These are phyloP conservation scores for Clinocottus analis DNA, from an alignment of 2,113 vertebrate species.

Conservation along the genomic window DNA sequence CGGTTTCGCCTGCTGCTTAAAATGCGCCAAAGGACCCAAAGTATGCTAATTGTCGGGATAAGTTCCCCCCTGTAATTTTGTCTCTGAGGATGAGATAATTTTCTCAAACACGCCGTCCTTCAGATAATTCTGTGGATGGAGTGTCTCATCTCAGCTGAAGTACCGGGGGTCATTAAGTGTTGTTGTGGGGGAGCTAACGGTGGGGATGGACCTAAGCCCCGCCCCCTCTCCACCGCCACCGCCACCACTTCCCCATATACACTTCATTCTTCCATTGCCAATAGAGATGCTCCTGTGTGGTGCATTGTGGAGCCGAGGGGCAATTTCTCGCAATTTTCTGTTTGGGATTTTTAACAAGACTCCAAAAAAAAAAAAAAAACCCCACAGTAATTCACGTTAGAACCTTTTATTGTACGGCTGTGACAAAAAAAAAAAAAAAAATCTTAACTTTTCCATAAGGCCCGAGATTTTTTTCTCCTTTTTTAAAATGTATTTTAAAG, in stretches of 20 bases:
- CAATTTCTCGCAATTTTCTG: slow-evolving; percentile 46
- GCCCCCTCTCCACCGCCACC: slow-evolving; percentile 14
- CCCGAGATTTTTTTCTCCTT: slow-evolving; percentile 11
- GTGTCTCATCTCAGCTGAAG: slow-evolving; percentile 83
- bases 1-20: slow-evolving; percentile 40
- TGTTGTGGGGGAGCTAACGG: slow-evolving; percentile 72
- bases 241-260: slow-evolving; percentile 3
- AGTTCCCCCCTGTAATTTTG: slow-evolving; percentile 72
- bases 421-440: slow-evolving; percentile 31
- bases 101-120: slow-evolving; percentile 75
- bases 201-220: slow-evolving; percentile 55
- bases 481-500: slow-evolving; percentile 22
- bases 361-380: no score
- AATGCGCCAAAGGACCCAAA: slow-evolving; percentile 59
- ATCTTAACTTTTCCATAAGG: slow-evolving; percentile 57
- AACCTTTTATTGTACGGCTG: slow-evolving; percentile 16
- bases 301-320: slow-evolving; percentile 19
- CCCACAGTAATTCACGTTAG: slow-evolving; percentile 16
- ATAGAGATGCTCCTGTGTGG: slow-evolving; percentile 26
- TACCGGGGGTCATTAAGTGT: slow-evolving; percentile 80
- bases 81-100: slow-evolving; percentile 75
- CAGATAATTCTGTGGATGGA: slow-evolving; percentile 80
- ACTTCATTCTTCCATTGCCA: slow-evolving; percentile 18
- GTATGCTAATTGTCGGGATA: slow-evolving; percentile 73
- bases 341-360: slow-evolving; percentile 37